Evolutionary conservation across 2,113 vertebrate species (phyloP), one percentile per base, ranked within the genome.

Genomic region (Circaetus cinerascens): DNA sequence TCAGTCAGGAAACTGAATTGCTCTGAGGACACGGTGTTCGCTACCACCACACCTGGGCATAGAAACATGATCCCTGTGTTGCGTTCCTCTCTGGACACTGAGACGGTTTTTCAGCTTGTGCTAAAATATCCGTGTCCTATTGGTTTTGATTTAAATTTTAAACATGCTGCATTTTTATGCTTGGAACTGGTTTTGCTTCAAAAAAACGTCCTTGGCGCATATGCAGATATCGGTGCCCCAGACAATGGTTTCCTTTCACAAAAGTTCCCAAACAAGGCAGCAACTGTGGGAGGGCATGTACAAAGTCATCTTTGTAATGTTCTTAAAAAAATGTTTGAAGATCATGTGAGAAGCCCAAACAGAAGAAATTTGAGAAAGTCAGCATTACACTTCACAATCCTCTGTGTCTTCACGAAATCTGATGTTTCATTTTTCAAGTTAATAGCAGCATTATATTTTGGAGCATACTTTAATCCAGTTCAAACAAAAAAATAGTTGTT

Each of bases 11-110:
- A 41, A 14, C 20, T 2, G 1, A 56, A 32, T 13, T 18, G 30
- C 48, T 76, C 71, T 18, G 57, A 60, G 40, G 21, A 56, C 1
- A 1, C 0, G 0, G 2, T 1, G 0, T 19, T 41, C 0, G 4
- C 60, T 45, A 14, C 51, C 73, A 59, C 10, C 30, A 15, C 59
- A 21, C 6, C 45, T 19, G 10, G 45, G 67, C 81, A 57, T 4
- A 3, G n/a, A 36, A 32, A 34, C 4, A 1, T 0, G 0, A 27
- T 20, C 16, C 26, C 26, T 3, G 5, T 10, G 21, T 10, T 51
- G 55, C 1, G 0, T 25, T 86, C 32, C n/a, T 46, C 38, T 26
- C 56, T 25, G n/a, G 38, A 46, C 40, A 71, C 0, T 0, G 25
- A 62, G 27, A 17, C 5, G 13, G 56, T 22, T 92, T 26, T 90